phyloP scores from a whole-genome alignment of 2,113 vertebrate genomes.

The Bufo gargarizans region DNA sequence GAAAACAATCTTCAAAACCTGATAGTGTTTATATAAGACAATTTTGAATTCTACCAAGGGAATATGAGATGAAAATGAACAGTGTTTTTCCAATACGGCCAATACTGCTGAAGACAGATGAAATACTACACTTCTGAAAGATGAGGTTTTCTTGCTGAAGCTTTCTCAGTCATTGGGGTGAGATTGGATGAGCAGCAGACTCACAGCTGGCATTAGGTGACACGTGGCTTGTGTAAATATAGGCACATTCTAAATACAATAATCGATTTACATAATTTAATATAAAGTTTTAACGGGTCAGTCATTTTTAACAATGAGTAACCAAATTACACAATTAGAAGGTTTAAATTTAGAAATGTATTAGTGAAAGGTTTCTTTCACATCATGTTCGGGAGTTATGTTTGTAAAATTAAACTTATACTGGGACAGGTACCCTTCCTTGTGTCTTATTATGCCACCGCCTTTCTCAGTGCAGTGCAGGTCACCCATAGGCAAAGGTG shows the following conservation, averaged over 20 bases:
- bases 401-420: too few species aligned
- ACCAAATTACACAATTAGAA: background rate
- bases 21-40: constrained; percentile 73
- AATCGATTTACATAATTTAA: too few species aligned
- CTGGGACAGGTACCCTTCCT: too few species aligned
- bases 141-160: constrained; percentile 11
- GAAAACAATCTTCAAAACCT: constrained; percentile 73
- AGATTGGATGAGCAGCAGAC: constrained; percentile 24
- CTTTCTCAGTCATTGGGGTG: constrained; percentile 17
- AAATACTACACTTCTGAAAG: constrained; percentile 24
- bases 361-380: background rate
- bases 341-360: background rate
- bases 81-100: constrained; percentile 62
- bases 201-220: background rate
- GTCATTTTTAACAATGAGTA: background rate
- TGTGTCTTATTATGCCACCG: too few species aligned
- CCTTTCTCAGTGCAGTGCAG: too few species aligned
- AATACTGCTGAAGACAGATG: constrained; percentile 26
- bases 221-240: background rate
- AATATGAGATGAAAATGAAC: constrained; percentile 69
- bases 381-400: too few species aligned
- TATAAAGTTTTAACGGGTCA: background rate
- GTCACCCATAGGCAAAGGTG: too few species aligned
- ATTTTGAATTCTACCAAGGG: constrained; percentile 61
- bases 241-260: background rate